These are phyloP conservation scores for Enteromius paludinosus DNA, from an alignment of 2,797 vertebrate species.

Conservation along the genomic window DNA sequence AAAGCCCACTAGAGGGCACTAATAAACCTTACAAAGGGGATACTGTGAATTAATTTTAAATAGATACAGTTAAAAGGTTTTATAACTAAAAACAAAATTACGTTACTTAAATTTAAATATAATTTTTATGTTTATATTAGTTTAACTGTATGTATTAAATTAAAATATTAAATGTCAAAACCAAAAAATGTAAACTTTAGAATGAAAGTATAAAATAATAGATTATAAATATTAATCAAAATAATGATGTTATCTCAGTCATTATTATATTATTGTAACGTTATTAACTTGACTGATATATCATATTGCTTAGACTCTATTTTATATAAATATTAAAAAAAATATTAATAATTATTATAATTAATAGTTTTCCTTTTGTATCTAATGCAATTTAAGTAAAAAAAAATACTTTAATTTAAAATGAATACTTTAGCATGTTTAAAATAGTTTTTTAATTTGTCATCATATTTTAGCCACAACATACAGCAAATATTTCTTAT, in stretches of 20 bases:
- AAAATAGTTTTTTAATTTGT: not conserved
- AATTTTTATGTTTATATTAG: not conserved
- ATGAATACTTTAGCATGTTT: not conserved
- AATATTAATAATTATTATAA: not conserved
- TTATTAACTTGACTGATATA: not conserved
- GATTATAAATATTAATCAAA: not conserved
- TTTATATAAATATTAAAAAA: not conserved
- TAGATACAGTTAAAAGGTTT: not conserved
- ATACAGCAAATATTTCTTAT: not conserved
- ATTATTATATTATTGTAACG: not conserved
- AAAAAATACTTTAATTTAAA: not conserved
- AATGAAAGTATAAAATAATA: not conserved
- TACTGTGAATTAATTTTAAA: not conserved
- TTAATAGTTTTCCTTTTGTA: not conserved
- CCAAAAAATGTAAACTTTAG: not conserved
- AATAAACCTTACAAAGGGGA: not conserved
- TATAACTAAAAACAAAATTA: not conserved
- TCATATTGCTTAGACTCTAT: not conserved
- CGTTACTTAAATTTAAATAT: not conserved
- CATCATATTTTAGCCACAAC: not conserved
- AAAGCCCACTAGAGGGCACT: not conserved
- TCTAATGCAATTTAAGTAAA: not conserved
- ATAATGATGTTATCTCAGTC: not conserved
- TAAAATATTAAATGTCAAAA: not conserved
- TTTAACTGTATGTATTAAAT: not conserved